These are phyloP conservation scores for Pelodiscus sinensis DNA, from an alignment of 2,113 vertebrate genomes.

Conservation along the genomic window DNA sequence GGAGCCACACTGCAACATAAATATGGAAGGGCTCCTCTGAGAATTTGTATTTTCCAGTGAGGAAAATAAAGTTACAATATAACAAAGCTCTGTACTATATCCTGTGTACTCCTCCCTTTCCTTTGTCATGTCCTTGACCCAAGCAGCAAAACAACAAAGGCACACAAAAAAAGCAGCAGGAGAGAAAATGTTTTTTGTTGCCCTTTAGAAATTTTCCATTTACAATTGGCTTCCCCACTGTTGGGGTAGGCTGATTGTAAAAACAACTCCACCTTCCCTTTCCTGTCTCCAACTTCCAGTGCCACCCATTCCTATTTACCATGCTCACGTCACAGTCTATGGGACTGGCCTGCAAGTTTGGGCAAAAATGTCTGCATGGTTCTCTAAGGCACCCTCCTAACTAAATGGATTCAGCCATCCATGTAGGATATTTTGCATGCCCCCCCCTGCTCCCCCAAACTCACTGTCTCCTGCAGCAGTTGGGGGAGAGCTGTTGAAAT, in stretches of 20 bases:
- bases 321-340: neutral
- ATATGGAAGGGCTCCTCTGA: constrained; percentile 47
- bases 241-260: neutral
- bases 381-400: too few relatives aligned
- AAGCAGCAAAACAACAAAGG: constrained; percentile 52
- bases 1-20: neutral
- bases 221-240: neutral
- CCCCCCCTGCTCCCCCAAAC: too few relatives aligned
- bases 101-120: constrained; percentile 74
- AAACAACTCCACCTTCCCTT: constrained; percentile 28
- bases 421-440: neutral
- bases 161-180: constrained; percentile 25
- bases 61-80: constrained; percentile 56
- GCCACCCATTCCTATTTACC: neutral
- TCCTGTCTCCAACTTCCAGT: constrained; percentile 8
- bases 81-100: constrained; percentile 52
- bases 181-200: constrained; percentile 43
- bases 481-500: neutral
- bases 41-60: constrained; percentile 36
- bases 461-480: neutral
- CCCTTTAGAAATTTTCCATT: constrained; percentile 52
- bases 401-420: neutral
- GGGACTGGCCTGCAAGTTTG: neutral
- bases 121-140: constrained; percentile 59
- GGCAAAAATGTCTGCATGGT: neutral